Conservation (phyloP, 2,113 vertebrate genomes). For the Leptocoma aspasia region DNA sequence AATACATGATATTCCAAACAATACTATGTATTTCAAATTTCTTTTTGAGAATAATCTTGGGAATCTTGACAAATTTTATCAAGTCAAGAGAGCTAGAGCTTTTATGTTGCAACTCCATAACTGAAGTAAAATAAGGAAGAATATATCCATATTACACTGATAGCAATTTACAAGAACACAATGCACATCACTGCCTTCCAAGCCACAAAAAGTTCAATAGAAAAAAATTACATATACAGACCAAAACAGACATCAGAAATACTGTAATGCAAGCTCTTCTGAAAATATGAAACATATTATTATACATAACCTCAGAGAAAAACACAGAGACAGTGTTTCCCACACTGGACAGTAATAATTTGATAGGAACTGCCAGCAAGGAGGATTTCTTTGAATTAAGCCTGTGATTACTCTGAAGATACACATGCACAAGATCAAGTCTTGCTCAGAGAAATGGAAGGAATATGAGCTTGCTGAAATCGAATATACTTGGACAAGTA, state of each 20-base stretch:
- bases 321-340: neutral
- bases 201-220: neutral
- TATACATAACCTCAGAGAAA: neutral
- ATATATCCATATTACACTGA: neutral
- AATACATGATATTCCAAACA: slow-evolving; percentile 74
- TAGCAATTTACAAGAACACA: neutral
- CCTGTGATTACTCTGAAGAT: neutral
- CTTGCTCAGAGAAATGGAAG: neutral
- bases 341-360: neutral
- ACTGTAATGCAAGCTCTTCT: neutral
- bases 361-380: neutral
- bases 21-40: neutral
- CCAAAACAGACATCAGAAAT: neutral
- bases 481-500: neutral
- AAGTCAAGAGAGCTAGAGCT: neutral
- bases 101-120: neutral
- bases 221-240: neutral
- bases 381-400: neutral
- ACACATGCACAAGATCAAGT: neutral
- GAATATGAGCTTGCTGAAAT: neutral
- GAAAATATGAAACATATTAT: neutral
- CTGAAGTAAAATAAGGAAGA: neutral
- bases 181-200: neutral
- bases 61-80: neutral
- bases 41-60: neutral